phyloP scores from a whole-genome alignment of 2,888 invertebrate genomes.

The Cantharis nigra region DNA sequence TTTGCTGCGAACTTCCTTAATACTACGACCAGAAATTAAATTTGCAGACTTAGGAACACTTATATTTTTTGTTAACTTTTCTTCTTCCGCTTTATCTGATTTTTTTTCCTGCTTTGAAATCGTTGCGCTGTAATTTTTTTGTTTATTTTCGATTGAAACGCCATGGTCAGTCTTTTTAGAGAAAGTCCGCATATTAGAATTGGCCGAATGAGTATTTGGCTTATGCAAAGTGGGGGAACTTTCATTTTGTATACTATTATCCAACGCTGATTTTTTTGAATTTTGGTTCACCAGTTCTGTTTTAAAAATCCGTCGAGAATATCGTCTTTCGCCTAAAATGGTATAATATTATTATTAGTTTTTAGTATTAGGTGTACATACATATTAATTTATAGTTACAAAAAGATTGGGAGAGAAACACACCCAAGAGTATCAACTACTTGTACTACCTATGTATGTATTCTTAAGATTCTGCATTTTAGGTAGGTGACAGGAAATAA shows the following conservation, averaged over 20 bases:
- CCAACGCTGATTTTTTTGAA: not conserved
- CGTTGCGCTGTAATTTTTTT: not conserved
- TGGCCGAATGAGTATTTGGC: not conserved
- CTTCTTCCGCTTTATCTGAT: not conserved
- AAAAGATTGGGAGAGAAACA: too few species aligned
- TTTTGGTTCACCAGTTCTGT: not conserved
- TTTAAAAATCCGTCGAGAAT: not conserved
- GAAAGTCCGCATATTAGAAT: not conserved
- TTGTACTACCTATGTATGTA: too few species aligned
- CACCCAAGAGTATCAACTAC: too few species aligned
- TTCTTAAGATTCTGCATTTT: too few species aligned
- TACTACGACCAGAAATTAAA: not conserved
- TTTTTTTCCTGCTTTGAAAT: conserved; percentile 37
- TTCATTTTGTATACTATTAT: not conserved
- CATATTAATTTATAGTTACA: too few species aligned
- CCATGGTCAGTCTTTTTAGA: conserved; percentile 43
- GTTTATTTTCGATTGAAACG: not conserved
- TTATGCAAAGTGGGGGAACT: not conserved
- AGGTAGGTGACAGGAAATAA: too few species aligned
- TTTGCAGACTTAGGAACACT: not conserved
- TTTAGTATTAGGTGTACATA: too few species aligned
- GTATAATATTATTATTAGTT: not conserved
- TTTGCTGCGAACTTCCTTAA: not conserved
- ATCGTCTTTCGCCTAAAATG: not conserved
- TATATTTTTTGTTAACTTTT: not conserved